phyloP scores from a whole-genome alignment of 2,797 vertebrate species.

The Thalassophryne amazonica region DNA sequence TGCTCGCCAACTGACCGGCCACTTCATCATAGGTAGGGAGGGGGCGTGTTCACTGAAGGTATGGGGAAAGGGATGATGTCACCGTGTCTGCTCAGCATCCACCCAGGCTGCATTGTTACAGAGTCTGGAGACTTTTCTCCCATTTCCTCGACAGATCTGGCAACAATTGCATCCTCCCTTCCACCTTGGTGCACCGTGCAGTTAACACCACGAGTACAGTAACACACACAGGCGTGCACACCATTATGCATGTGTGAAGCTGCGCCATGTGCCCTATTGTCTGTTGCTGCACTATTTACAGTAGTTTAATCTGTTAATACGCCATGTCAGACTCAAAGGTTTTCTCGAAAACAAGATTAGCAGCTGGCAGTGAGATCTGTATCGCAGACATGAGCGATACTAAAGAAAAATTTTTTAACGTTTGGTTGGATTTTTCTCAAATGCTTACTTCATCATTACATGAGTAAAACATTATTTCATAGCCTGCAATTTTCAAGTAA shows the following conservation, averaged over 20 bases:
- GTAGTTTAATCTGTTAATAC: slow-evolving; percentile 32
- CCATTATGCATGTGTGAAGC: slow-evolving; percentile 21
- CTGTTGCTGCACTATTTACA: slow-evolving; percentile 11
- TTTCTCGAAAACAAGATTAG: slow-evolving; percentile 35
- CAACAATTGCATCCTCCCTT: background rate
- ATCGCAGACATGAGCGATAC: background rate
- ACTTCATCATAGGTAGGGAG: slow-evolving; percentile 61
- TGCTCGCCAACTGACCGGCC: slow-evolving; percentile 1
- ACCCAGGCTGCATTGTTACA: slow-evolving; percentile 9
- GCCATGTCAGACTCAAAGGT: slow-evolving; percentile 13
- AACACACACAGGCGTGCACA: slow-evolving; percentile 7
- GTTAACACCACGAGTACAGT: slow-evolving; percentile 17
- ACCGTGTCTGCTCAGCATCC: slow-evolving; percentile 60
- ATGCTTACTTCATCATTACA: slow-evolving; percentile 54
- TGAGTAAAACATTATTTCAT: slow-evolving; percentile 47
- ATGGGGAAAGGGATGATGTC: slow-evolving; percentile 79
- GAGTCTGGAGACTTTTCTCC: background rate
- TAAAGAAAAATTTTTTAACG: too few relatives aligned
- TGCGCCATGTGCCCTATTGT: slow-evolving; percentile 49
- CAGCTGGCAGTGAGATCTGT: background rate
- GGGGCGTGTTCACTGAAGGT: slow-evolving; percentile 55
- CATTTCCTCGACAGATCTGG: background rate
- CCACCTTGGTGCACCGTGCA: background rate
- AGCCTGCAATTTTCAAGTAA: slow-evolving; percentile 53
- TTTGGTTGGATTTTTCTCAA: slow-evolving; percentile 4